Evolutionary conservation across 2,113 vertebrate genomes (phyloP).

Genomic region (Coptodon bakossiorum): DNA sequence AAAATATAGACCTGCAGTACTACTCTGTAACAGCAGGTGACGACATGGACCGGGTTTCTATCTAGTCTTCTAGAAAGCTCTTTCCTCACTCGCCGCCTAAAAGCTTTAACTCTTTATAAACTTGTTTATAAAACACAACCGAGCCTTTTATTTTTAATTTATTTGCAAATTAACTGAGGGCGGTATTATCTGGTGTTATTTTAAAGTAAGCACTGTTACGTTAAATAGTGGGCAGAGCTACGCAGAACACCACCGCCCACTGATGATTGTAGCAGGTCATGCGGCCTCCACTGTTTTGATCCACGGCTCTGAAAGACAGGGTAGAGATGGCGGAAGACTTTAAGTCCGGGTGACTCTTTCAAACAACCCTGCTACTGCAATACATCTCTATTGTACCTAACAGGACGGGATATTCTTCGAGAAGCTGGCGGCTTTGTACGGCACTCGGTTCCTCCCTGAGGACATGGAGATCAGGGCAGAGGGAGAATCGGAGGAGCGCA

Average conservation of each 20-base stretch:
- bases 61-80: not conserved
- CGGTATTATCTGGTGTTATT: no score
- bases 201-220: not conserved
- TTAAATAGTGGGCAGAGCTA: not conserved
- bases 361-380: not conserved
- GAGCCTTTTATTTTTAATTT: not conserved
- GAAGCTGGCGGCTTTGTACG: slow-evolving; percentile 28
- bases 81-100: not conserved
- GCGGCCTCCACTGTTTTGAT: slow-evolving; percentile 44
- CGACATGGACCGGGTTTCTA: not conserved
- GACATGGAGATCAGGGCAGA: slow-evolving; percentile 63
- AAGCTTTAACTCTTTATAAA: not conserved
- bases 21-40: not conserved
- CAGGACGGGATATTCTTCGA: not conserved
- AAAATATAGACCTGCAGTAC: not conserved
- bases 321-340: slow-evolving; percentile 28
- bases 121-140: not conserved
- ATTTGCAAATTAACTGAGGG: not conserved
- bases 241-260: slow-evolving; percentile 24
- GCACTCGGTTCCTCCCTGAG: not conserved
- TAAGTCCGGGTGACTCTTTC: not conserved
- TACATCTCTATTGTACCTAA: not conserved
- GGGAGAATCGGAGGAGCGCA: slow-evolving; percentile 60
- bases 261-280: not conserved
- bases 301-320: not conserved